Evolutionary conservation across 2,888 invertebrate genomes (phyloP).

Genomic region (Tryphoninae sp.): DNA sequence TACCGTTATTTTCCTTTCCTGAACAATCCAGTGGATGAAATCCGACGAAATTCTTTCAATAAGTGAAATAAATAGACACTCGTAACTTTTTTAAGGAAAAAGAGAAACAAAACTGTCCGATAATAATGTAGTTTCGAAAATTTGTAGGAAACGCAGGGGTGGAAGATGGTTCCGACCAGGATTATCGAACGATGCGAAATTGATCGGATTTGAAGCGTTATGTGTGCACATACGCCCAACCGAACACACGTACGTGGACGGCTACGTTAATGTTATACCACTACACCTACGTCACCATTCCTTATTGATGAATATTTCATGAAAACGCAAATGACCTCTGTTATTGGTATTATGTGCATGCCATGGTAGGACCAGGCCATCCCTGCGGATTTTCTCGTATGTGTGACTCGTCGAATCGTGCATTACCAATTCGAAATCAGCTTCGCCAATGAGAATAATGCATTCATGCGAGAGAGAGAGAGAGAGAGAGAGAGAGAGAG

Average conservation of each 20-base stretch:
- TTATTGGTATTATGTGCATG: constrained; percentile 55
- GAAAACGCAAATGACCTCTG: constrained; percentile 62
- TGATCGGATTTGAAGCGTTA: constrained; percentile 28
- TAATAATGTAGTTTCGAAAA: constrained; percentile 27
- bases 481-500: neutral
- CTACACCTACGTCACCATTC: constrained; percentile 46
- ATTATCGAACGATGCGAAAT: constrained; percentile 47
- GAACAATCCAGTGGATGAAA: neutral
- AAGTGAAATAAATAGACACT: neutral
- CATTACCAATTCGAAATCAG: constrained; percentile 27
- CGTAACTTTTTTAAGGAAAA: neutral
- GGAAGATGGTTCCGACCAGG: neutral
- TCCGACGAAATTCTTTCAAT: neutral
- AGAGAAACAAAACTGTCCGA: constrained; percentile 19
- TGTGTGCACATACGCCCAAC: neutral
- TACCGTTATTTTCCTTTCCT: neutral
- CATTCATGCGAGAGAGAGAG: neutral
- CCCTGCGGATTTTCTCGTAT: constrained; percentile 34
- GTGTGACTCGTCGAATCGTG: constrained; percentile 23
- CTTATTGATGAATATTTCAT: constrained; percentile 62
- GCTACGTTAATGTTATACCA: constrained; percentile 18
- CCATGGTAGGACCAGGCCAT: constrained; percentile 25
- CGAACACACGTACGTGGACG: constrained; percentile 25
- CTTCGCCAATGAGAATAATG: constrained; percentile 6
- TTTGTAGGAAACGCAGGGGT: neutral